Conservation (phyloP, 1,140 invertebrate species). For the Eubasilissa regina region DNA sequence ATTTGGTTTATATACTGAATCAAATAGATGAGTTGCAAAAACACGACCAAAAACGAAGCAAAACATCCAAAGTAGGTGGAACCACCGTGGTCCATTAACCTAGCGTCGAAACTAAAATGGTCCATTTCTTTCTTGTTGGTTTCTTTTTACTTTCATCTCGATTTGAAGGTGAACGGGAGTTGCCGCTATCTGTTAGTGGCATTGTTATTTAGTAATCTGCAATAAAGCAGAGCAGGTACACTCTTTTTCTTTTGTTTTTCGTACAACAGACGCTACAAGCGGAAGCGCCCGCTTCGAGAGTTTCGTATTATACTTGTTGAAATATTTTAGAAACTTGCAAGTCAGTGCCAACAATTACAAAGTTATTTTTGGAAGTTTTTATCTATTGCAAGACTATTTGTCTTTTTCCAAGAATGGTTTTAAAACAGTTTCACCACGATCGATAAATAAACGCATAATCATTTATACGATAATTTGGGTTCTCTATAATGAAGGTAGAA, state of each 20-base stretch:
- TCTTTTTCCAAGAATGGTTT: background rate
- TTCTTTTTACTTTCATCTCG: constrained; percentile 44
- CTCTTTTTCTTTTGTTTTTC: background rate
- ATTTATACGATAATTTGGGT: no score
- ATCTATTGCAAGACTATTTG: no score
- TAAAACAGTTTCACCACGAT: no score
- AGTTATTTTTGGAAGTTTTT: background rate
- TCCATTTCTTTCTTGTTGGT: constrained; percentile 47
- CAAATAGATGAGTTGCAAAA: constrained; percentile 58
- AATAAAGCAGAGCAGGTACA: constrained; percentile 10
- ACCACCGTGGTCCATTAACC: constrained; percentile 58
- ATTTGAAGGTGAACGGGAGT: constrained; percentile 27
- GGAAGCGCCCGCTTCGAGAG: constrained; percentile 6
- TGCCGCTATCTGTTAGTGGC: constrained; percentile 17
- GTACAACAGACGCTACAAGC: constrained; percentile 1
- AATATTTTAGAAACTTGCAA: no score
- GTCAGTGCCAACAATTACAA: no score
- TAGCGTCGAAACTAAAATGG: constrained; percentile 54
- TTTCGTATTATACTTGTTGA: background rate
- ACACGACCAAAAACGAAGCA: constrained; percentile 49
- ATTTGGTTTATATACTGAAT: constrained; percentile 55
- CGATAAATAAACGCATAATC: no score
- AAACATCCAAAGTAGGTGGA: constrained; percentile 58
- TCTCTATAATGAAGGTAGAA: background rate
- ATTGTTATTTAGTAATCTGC: constrained; percentile 38